Conservation (phyloP, 2,797 vertebrate species). For the Coluber constrictor region DNA sequence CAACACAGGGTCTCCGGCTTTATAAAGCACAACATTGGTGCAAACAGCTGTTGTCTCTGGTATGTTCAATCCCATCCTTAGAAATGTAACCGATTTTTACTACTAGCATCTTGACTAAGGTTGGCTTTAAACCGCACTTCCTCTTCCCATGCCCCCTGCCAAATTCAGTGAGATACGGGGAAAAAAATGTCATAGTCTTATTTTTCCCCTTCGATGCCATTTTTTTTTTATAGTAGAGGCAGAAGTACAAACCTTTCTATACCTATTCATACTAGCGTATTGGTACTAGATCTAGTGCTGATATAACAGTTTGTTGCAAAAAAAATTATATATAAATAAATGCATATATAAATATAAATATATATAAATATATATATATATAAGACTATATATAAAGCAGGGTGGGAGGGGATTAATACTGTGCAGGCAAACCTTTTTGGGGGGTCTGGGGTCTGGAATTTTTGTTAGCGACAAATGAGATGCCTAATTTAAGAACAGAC, state of each 20-base stretch:
- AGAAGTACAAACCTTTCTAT: slow-evolving; percentile 44
- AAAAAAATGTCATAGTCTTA: neutral
- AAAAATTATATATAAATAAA: slow-evolving; percentile 43
- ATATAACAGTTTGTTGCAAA: slow-evolving; percentile 44
- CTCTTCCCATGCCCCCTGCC: slow-evolving; percentile 4
- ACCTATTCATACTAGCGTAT: slow-evolving; percentile 20
- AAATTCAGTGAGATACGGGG: neutral
- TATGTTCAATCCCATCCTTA: neutral
- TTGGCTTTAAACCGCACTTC: slow-evolving; percentile 36
- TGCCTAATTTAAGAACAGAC: slow-evolving; percentile 51
- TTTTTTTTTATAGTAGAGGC: slow-evolving; percentile 29
- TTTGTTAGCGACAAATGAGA: slow-evolving; percentile 53
- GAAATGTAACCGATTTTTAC: neutral
- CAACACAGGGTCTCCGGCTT: neutral
- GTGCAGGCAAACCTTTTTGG: slow-evolving; percentile 11
- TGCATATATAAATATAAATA: slow-evolving; percentile 29
- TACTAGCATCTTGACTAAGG: slow-evolving; percentile 43
- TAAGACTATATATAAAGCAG: slow-evolving; percentile 19
- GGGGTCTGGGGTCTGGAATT: slow-evolving; percentile 38
- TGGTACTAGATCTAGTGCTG: slow-evolving; percentile 43
- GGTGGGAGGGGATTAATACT: neutral
- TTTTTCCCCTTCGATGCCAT: neutral
- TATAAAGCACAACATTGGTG: neutral
- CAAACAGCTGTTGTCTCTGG: neutral
- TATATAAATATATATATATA: slow-evolving; percentile 46